phyloP scores from a whole-genome alignment of 2,797 vertebrate species.

The Epinephelus coioides region DNA sequence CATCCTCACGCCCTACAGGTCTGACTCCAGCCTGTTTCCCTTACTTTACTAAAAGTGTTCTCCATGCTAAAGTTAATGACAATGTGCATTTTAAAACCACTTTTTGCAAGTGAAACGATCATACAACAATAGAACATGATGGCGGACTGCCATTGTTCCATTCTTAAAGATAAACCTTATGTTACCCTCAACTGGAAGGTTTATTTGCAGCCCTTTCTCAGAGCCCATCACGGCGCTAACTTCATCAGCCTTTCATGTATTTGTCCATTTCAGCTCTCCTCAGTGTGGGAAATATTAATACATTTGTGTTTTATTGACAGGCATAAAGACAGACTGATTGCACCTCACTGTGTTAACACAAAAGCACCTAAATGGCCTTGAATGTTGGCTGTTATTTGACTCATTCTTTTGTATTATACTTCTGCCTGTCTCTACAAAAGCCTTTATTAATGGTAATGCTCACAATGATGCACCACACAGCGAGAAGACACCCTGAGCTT shows the following conservation, averaged over 20 bases:
- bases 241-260: not conserved
- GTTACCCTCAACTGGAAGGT: not conserved
- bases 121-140: not conserved
- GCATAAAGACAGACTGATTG: conserved; percentile 16
- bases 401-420: not conserved
- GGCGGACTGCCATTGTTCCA: not conserved
- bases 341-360: conserved; percentile 5
- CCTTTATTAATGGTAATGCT: conserved; percentile 19
- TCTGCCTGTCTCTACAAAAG: conserved; percentile 18
- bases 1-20: conserved; percentile 98
- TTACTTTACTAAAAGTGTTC: not conserved
- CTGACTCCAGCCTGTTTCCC: conserved; percentile 51
- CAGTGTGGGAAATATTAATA: not conserved
- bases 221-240: not conserved
- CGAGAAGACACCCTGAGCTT: not conserved
- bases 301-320: conserved; percentile 1
- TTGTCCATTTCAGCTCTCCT: not conserved
- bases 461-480: not conserved
- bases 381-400: not conserved
- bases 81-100: not conserved
- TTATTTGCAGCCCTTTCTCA: not conserved
- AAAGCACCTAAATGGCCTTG: not conserved
- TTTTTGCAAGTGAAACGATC: not conserved
- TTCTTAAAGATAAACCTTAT: conserved; percentile 1
- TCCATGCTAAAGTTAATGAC: not conserved